A percentile compares a stretch with the other conserved stretches of the same genome.
Evolutionary conservation across 1,140 invertebrate genomes (phyloP).

Genomic region (Phocides pigmalion): DNA sequence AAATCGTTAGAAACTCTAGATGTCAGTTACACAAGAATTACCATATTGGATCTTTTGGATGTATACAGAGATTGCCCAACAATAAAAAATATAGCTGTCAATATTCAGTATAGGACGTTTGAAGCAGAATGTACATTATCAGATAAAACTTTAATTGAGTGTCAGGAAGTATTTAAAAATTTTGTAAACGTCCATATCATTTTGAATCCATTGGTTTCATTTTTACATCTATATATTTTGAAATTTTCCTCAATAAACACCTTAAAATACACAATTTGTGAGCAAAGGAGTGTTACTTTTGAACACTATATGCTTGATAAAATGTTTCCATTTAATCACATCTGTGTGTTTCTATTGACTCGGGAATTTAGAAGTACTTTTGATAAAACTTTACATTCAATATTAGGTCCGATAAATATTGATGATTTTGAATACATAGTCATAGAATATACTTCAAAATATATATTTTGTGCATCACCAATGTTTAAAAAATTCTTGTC

Average conservation of each 20-base stretch:
- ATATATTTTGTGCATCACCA: slow-evolving; percentile 41
- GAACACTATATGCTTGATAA: slow-evolving; percentile 26
- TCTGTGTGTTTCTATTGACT: slow-evolving; percentile 45
- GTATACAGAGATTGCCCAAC: slow-evolving; percentile 53
- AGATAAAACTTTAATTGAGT: slow-evolving; percentile 33
- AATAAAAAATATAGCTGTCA: slow-evolving; percentile 55
- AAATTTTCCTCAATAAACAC: slow-evolving; percentile 41
- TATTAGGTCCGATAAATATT: no score
- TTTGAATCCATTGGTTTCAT: slow-evolving; percentile 39
- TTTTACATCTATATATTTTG: slow-evolving; percentile 43
- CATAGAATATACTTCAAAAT: slow-evolving; percentile 7
- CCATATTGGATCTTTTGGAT: slow-evolving; percentile 53
- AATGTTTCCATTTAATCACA: slow-evolving; percentile 37
- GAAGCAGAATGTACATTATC: slow-evolving; percentile 26
- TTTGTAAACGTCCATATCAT: slow-evolving; percentile 61
- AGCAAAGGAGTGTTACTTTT: slow-evolving; percentile 28
- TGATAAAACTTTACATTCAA: background rate
- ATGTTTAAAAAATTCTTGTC: slow-evolving; percentile 49
- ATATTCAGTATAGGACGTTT: slow-evolving; percentile 47
- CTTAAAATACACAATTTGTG: slow-evolving; percentile 44
- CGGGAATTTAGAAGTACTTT: slow-evolving; percentile 13
- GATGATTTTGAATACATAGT: slow-evolving; percentile 15
- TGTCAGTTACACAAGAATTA: slow-evolving; percentile 60
- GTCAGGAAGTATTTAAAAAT: slow-evolving; percentile 55
- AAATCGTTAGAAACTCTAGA: slow-evolving; percentile 58